A percentile compares a stretch with the other conserved stretches of the same genome.
These are phyloP conservation scores for Opisthocomus hoazin DNA, from an alignment of 2,113 vertebrate genomes.

Conservation along the genomic window DNA sequence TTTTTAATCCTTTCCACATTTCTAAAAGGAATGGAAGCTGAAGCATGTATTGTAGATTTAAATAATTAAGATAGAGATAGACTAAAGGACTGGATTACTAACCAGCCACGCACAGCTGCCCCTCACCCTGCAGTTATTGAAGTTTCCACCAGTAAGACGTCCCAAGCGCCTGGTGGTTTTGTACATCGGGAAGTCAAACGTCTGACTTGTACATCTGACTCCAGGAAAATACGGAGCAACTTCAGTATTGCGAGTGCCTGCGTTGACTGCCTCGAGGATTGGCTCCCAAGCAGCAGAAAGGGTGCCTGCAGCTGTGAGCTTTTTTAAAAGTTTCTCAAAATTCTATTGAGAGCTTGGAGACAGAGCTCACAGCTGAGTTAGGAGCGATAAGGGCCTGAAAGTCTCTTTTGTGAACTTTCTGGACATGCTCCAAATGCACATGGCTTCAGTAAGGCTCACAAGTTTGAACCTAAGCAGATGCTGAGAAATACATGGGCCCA, in stretches of 20 bases:
- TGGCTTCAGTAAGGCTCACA: not conserved
- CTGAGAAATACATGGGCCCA: not conserved
- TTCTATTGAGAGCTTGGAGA: not conserved
- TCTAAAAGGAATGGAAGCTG: not conserved
- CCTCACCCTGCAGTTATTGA: not conserved
- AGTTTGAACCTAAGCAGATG: not conserved
- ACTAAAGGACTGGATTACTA: not conserved
- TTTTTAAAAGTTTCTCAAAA: not conserved
- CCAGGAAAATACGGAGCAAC: not conserved
- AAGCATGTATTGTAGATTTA: not conserved
- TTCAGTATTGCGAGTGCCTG: not conserved
- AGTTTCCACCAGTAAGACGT: not conserved
- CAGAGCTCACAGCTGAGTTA: not conserved
- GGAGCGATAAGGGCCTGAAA: not conserved
- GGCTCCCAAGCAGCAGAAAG: not conserved
- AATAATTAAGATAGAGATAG: not conserved
- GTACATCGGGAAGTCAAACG: not conserved
- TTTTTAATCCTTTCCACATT: not conserved
- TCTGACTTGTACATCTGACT: not conserved
- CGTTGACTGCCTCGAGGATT: fast-evolving
- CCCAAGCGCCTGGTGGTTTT: not conserved
- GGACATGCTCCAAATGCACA: not conserved
- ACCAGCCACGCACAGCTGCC: not conserved
- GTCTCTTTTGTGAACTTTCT: not conserved
- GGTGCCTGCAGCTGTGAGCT: not conserved